These are phyloP conservation scores for Lycodopsis pacificus DNA, from an alignment of 2,797 vertebrate genomes.

Conservation along the genomic window DNA sequence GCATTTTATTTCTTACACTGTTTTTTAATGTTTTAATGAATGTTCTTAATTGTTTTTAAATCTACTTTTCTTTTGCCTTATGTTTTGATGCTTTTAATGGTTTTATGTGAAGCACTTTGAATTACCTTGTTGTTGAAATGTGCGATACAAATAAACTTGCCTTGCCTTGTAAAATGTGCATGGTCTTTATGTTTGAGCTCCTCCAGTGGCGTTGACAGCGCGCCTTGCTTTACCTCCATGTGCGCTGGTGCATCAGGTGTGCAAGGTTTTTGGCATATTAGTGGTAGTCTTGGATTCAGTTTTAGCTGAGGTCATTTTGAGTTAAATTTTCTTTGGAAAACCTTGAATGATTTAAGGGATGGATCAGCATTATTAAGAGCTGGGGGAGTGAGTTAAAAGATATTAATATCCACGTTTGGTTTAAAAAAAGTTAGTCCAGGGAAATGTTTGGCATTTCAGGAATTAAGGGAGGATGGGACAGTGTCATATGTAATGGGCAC, in stretches of 20 bases:
- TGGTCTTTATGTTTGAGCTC: slow-evolving; percentile 41
- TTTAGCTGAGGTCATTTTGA: slow-evolving; percentile 22
- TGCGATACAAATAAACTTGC: too few species aligned
- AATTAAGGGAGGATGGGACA: slow-evolving; percentile 59
- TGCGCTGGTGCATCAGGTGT: slow-evolving; percentile 36
- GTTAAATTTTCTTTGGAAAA: slow-evolving; percentile 33
- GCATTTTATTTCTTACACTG: too few species aligned
- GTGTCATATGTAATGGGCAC: slow-evolving; percentile 42
- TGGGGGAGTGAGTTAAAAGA: background rate
- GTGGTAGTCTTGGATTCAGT: slow-evolving; percentile 17
- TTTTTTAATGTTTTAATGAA: too few species aligned
- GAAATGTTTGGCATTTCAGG: slow-evolving; percentile 63
- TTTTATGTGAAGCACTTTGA: too few species aligned
- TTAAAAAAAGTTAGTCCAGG: slow-evolving; percentile 10
- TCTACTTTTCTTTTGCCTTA: too few species aligned
- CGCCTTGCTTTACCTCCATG: slow-evolving; percentile 22
- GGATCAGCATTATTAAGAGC: background rate
- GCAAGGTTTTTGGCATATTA: slow-evolving; percentile 18
- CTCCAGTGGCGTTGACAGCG: slow-evolving; percentile 45
- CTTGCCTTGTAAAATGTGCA: slow-evolving; percentile 52
- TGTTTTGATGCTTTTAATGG: too few species aligned
- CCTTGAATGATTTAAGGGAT: background rate
- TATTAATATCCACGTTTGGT: slow-evolving; percentile 3
- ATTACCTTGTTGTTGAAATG: too few species aligned
- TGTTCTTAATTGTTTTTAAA: too few species aligned